Percentiles rank a stretch among this genome's conserved stretches.
phyloP scores from a whole-genome alignment of 2,113 vertebrate genomes.

The Ceuthmochares aereus region DNA sequence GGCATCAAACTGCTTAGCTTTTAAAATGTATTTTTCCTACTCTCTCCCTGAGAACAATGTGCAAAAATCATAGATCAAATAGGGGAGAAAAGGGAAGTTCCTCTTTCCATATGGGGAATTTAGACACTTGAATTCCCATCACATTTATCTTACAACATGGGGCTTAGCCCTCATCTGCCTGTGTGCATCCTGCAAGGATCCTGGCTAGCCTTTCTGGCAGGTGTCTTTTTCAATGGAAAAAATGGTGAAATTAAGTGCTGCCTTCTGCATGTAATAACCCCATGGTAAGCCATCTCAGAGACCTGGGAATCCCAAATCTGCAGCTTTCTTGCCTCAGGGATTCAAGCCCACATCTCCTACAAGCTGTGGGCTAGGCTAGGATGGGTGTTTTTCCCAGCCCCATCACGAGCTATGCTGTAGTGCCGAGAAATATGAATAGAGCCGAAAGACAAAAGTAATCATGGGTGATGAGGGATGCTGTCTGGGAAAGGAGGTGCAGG shows the following conservation, averaged over 20 bases:
- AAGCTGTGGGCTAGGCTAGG: background rate
- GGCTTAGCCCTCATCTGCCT: background rate
- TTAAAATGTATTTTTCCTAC: background rate
- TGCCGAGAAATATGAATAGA: conserved; percentile 21
- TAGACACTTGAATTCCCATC: background rate
- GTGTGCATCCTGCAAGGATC: background rate
- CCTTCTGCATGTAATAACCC: background rate
- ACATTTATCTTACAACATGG: background rate
- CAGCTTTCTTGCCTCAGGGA: background rate
- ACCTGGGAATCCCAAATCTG: background rate
- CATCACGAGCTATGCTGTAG: background rate
- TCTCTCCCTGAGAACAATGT: background rate
- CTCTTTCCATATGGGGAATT: background rate
- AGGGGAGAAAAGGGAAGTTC: background rate
- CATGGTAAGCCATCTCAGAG: background rate
- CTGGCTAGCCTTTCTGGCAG: background rate
- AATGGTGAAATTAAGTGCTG: background rate
- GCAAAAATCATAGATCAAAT: background rate
- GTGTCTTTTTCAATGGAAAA: background rate
- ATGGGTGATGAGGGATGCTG: conserved; percentile 54
- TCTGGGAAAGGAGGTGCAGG: conserved; percentile 52
- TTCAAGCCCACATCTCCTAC: background rate
- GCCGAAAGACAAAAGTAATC: background rate
- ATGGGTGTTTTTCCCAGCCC: conserved; percentile 1
- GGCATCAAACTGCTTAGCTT: background rate